Percentiles rank a stretch among this genome's conserved stretches.
Conservation (phyloP, 2,113 vertebrate species). For the Cichladusa arquata region DNA sequence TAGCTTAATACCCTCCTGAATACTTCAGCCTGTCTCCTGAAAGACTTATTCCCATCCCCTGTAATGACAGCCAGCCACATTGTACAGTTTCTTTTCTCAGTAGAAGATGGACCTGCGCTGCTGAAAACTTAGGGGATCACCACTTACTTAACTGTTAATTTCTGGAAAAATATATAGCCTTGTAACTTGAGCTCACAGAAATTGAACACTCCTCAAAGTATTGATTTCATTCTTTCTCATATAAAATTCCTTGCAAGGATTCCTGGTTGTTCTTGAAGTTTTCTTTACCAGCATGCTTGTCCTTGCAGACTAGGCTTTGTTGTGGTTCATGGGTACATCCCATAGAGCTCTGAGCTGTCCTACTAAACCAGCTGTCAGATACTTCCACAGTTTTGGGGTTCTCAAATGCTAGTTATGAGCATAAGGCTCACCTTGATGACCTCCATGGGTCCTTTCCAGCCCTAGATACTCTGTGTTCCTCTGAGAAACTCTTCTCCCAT, state of each 20-base stretch:
- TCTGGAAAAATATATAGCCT: neutral
- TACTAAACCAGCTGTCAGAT: neutral
- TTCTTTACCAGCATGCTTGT: neutral
- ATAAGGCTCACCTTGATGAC: neutral
- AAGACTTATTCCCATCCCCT: slow-evolving; percentile 52
- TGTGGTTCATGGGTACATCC: neutral
- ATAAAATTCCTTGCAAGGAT: neutral
- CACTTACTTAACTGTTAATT: neutral
- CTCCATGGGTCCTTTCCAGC: neutral
- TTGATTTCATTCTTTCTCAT: neutral
- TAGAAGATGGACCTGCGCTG: neutral
- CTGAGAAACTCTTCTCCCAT: neutral
- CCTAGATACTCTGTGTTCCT: neutral
- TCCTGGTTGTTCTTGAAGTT: neutral
- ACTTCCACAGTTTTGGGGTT: neutral
- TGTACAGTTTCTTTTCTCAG: neutral
- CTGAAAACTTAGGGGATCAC: neutral
- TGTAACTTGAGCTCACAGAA: neutral
- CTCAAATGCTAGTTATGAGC: neutral
- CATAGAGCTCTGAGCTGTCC: neutral
- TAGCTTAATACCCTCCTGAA: slow-evolving; percentile 69
- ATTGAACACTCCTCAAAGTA: neutral
- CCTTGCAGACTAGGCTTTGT: neutral
- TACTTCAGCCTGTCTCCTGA: slow-evolving; percentile 59
- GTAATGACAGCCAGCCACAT: slow-evolving; percentile 10